Evolutionary conservation across 2,888 invertebrate genomes (phyloP).

Genomic region (Pyrrhosoma nymphula): DNA sequence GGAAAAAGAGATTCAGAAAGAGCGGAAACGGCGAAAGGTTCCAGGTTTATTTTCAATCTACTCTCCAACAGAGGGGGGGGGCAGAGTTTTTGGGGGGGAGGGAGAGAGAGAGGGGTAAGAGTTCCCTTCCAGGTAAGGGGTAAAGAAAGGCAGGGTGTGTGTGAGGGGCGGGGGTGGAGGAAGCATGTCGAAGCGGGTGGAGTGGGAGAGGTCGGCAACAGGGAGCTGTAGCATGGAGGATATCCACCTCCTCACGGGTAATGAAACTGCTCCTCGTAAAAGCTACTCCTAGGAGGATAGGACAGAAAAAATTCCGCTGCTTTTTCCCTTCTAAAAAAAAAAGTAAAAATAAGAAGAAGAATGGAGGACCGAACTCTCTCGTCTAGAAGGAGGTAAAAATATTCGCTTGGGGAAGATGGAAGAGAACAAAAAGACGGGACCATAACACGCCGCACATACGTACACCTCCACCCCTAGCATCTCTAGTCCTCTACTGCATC

Average conservation of each 20-base stretch:
- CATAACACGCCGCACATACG: too few relatives aligned
- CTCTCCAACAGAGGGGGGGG: neutral
- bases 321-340: neutral
- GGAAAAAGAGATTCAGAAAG: neutral
- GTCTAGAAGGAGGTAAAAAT: neutral
- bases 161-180: neutral
- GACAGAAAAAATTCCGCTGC: neutral
- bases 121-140: neutral
- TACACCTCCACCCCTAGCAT: too few relatives aligned
- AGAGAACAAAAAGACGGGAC: too few relatives aligned
- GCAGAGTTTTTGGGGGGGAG: neutral
- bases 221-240: neutral
- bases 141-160: neutral
- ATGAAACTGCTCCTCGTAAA: neutral
- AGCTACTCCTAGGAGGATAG: slow-evolving; percentile 5
- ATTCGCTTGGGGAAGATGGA: too few relatives aligned
- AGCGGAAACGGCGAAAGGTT: neutral
- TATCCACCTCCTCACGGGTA: neutral
- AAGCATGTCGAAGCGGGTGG: neutral
- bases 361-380: neutral
- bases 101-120: neutral
- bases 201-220: neutral
- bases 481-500: too few relatives aligned
- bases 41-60: slow-evolving; percentile 17
- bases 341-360: neutral